phyloP scores from a whole-genome alignment of 2,113 vertebrate genomes.

The Thermophis baileyi region DNA sequence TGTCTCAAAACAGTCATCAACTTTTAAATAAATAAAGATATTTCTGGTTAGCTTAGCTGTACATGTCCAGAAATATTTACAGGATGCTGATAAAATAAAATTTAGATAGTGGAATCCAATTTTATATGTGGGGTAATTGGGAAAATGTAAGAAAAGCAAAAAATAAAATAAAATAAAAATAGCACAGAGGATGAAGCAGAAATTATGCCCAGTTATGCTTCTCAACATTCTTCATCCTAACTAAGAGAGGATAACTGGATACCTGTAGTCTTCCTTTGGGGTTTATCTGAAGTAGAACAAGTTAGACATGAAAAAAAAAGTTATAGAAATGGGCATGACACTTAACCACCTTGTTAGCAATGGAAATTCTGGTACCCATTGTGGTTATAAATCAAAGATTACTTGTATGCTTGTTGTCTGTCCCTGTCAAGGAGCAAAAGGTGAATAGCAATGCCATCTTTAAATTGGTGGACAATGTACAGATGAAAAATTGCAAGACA shows the following conservation, averaged over 20 bases:
- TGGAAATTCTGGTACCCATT: not conserved
- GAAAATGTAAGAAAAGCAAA: not conserved
- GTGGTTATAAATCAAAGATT: not conserved
- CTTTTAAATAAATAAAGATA: slow-evolving; percentile 19
- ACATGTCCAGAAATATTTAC: not conserved
- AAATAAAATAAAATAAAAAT: not conserved
- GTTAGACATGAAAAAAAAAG: not conserved
- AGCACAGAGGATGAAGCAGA: not conserved
- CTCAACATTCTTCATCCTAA: not conserved
- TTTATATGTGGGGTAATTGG: not conserved
- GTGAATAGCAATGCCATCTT: not conserved
- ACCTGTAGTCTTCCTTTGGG: not conserved
- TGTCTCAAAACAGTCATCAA: slow-evolving; percentile 31
- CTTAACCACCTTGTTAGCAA: not conserved
- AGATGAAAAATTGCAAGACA: not conserved
- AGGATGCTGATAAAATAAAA: not conserved
- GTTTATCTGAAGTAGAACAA: not conserved
- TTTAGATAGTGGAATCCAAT: not conserved
- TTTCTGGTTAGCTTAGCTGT: not conserved
- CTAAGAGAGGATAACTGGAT: not conserved
- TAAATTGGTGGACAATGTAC: not conserved
- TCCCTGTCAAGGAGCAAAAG: not conserved
- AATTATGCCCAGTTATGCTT: not conserved
- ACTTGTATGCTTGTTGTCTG: not conserved
- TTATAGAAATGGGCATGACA: not conserved